Conservation (phyloP, 1,140 invertebrate genomes). For the Apolygus lucorum region DNA sequence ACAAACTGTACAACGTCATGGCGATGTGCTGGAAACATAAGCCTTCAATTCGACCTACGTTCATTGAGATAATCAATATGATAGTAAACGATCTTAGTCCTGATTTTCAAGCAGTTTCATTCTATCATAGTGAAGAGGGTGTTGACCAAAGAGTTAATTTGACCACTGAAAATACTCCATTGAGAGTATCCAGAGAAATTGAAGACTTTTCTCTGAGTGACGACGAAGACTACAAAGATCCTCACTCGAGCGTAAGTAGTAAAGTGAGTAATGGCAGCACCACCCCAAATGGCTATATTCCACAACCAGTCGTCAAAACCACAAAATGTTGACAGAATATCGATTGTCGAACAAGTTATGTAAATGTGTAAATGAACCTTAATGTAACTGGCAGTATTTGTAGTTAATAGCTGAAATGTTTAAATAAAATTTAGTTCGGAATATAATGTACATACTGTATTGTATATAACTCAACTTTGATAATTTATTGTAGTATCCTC, state of each 20-base stretch:
- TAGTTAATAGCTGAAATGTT: too few relatives aligned
- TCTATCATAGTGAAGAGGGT: slow-evolving; percentile 63
- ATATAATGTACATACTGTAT: too few relatives aligned
- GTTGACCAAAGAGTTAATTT: slow-evolving; percentile 42
- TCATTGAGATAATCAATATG: slow-evolving; percentile 64
- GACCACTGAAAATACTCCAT: slow-evolving; percentile 34
- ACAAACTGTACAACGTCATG: slow-evolving; percentile 83
- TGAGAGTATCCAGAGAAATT: slow-evolving; percentile 33
- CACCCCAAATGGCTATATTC: slow-evolving; percentile 39
- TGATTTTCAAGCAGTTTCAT: slow-evolving; percentile 62
- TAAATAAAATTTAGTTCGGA: too few relatives aligned
- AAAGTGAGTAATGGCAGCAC: slow-evolving; percentile 42
- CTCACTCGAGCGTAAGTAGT: slow-evolving; percentile 39
- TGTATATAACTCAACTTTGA: too few relatives aligned
- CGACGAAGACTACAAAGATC: slow-evolving; percentile 33
- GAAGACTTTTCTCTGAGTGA: slow-evolving; percentile 35
- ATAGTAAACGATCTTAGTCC: slow-evolving; percentile 48
- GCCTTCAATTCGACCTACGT: slow-evolving; percentile 64
- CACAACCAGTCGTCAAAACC: slow-evolving; percentile 29
- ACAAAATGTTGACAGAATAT: slow-evolving; percentile 31
- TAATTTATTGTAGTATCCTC: too few relatives aligned
- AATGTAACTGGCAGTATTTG: background rate
- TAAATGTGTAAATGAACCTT: background rate
- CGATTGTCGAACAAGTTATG: background rate
- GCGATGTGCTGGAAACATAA: slow-evolving; percentile 77